Percentiles rank a stretch among this genome's conserved stretches.
Evolutionary conservation across 2,797 vertebrate genomes (phyloP).

Genomic region (Pangasius sanitwongsei): DNA sequence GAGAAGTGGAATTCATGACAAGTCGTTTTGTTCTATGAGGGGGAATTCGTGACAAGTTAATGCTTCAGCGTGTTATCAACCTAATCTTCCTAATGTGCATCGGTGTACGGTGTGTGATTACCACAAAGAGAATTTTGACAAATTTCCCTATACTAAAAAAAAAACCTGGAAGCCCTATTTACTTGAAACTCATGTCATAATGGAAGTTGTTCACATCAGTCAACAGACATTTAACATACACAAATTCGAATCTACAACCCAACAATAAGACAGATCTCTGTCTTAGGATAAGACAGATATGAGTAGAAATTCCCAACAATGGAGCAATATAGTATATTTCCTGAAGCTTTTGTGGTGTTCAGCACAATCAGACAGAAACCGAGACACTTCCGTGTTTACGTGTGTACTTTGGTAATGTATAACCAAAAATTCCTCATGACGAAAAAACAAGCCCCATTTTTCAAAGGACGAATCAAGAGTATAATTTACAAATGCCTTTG

Average conservation of each 20-base stretch:
- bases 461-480: background rate
- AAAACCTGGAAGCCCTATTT: background rate
- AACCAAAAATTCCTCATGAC: background rate
- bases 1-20: background rate
- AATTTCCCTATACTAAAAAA: background rate
- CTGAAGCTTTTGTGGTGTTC: background rate
- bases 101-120: background rate
- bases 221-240: background rate
- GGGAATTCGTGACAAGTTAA: background rate
- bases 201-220: background rate
- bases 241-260: background rate
- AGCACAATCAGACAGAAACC: background rate
- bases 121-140: background rate
- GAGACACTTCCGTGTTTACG: background rate
- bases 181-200: background rate
- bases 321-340: background rate
- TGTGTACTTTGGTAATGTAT: background rate
- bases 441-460: background rate
- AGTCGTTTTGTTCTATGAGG: background rate
- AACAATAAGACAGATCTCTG: no score
- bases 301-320: background rate
- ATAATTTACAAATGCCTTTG: background rate
- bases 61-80: background rate
- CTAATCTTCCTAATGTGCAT: background rate
- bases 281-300: background rate